Evolutionary conservation across 1,140 invertebrate species (phyloP).

Genomic region (Drosophila nigrodunni): DNA sequence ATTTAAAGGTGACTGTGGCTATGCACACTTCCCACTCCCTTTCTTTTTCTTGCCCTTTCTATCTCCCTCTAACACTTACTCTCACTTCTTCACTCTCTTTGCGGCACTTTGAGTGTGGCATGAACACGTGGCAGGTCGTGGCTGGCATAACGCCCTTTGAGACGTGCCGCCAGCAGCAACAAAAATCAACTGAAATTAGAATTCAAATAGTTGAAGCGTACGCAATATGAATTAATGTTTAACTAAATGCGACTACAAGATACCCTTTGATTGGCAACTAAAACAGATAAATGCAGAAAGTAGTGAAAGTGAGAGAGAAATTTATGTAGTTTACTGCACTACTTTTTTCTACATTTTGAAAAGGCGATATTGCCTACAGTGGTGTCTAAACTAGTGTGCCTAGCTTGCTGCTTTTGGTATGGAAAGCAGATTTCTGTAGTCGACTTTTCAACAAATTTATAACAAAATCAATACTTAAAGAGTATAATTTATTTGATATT

Average conservation of each 20-base stretch:
- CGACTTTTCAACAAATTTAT: too few species aligned
- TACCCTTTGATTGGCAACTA: not conserved
- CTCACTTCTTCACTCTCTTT: not conserved
- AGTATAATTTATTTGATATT: too few species aligned
- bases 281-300: not conserved
- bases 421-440: too few species aligned
- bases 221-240: not conserved
- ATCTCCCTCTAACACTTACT: not conserved
- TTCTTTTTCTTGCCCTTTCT: not conserved
- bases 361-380: not conserved
- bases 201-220: constrained; percentile 8
- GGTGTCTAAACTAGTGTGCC: too few species aligned
- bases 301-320: too few species aligned
- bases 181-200: constrained; percentile 22
- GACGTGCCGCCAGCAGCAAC: not conserved
- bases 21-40: constrained; percentile 16
- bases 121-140: constrained; percentile 9
- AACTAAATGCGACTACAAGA: not conserved
- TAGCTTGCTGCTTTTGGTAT: too few species aligned
- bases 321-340: too few species aligned
- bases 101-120: not conserved
- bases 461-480: too few species aligned
- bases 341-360: too few species aligned
- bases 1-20: constrained; percentile 32
- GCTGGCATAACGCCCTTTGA: not conserved